Evolutionary conservation across 1,140 invertebrate genomes (phyloP).

Genomic region (Metaphire vulgaris): DNA sequence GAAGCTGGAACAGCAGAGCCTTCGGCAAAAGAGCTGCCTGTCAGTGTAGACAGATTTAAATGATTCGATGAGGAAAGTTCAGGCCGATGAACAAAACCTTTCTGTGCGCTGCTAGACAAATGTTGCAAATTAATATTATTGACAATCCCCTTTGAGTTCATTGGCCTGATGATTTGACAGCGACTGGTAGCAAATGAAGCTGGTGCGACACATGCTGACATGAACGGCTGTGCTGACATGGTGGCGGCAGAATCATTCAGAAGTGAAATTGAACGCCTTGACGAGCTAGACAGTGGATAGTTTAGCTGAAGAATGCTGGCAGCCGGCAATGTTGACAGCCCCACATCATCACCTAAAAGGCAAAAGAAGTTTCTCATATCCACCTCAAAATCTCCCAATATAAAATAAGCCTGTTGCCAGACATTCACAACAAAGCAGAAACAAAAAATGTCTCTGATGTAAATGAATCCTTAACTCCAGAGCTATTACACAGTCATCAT

Average conservation of each 20-base stretch:
- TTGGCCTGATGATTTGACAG: background rate
- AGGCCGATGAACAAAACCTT: background rate
- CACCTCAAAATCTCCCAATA: no score
- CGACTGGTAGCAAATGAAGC: background rate
- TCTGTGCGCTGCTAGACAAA: background rate
- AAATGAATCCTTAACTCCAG: no score
- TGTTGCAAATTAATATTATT: background rate
- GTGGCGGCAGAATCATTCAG: background rate
- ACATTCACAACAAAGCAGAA: no score
- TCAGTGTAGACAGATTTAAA: background rate
- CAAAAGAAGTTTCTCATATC: constrained; percentile 18
- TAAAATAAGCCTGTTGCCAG: no score
- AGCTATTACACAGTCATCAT: no score
- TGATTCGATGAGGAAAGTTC: background rate
- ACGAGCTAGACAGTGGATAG: constrained; percentile 36
- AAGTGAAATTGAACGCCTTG: background rate
- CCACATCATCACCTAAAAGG: constrained; percentile 35
- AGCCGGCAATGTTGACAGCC: constrained; percentile 48
- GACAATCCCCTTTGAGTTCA: background rate
- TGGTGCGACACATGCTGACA: background rate
- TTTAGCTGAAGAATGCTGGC: constrained; percentile 48
- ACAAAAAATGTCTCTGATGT: no score
- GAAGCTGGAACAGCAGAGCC: background rate
- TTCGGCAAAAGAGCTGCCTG: background rate
- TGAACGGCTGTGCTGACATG: background rate